Evolutionary conservation across 2,113 vertebrate species (phyloP).

Genomic region (Paedocypris sp.): DNA sequence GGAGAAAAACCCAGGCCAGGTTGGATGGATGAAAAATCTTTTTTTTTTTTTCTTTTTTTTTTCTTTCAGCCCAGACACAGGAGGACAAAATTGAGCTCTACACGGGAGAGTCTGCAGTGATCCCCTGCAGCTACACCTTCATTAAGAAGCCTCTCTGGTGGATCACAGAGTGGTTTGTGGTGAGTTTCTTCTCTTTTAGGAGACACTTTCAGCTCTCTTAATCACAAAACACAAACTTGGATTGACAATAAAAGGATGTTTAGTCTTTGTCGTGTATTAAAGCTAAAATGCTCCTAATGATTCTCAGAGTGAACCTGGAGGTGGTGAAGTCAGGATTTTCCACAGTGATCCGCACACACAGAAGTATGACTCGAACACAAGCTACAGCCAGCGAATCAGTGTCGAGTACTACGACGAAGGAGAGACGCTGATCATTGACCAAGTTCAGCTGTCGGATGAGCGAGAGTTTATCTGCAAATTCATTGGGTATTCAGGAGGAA

Average conservation of each 20-base stretch:
- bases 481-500: slow-evolving; percentile 42
- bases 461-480: slow-evolving; percentile 74
- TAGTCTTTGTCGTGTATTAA: no score
- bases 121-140: slow-evolving; percentile 65
- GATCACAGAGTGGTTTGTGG: slow-evolving; percentile 76
- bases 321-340: slow-evolving; percentile 53
- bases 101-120: slow-evolving; percentile 49
- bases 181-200: slow-evolving; percentile 71
- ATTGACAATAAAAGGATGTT: neutral
- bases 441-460: slow-evolving; percentile 56
- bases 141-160: slow-evolving; percentile 44
- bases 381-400: slow-evolving; percentile 58
- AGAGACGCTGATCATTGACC: slow-evolving; percentile 53
- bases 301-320: slow-evolving; percentile 11
- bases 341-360: slow-evolving; percentile 37
- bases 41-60: no score
- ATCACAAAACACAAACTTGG: neutral
- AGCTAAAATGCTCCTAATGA: neutral
- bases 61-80: slow-evolving; percentile 59
- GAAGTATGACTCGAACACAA: slow-evolving; percentile 45
- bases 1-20: no score
- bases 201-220: neutral
- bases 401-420: slow-evolving; percentile 39
- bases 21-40: no score
- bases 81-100: slow-evolving; percentile 64